Evolutionary conservation across 64 coral and sea anemone genomes (phyloP).

Genomic region (Montipora efflorescens): DNA sequence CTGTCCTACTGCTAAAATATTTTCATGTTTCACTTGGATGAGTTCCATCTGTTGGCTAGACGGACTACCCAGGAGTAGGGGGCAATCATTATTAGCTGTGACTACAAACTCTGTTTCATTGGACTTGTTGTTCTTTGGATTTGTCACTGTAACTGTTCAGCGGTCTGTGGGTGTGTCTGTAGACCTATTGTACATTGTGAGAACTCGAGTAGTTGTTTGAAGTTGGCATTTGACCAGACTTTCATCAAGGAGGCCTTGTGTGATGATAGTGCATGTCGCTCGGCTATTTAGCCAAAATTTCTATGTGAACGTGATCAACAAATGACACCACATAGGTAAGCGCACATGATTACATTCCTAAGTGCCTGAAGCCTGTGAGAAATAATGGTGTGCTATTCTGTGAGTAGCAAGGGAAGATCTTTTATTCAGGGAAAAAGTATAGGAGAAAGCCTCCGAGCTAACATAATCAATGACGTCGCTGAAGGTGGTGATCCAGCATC

Average conservation of each 20-base stretch:
- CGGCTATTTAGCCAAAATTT: neutral
- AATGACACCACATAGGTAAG: neutral
- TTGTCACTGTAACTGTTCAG: neutral
- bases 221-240: neutral
- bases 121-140: neutral
- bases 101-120: neutral
- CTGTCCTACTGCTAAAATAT: neutral
- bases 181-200: neutral
- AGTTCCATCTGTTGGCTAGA: neutral
- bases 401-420: constrained; percentile 29
- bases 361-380: neutral
- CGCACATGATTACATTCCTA: constrained; percentile 28
- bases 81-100: neutral
- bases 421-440: constrained; percentile 18
- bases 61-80: neutral
- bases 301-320: no score
- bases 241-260: neutral
- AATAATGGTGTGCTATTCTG: constrained; percentile 16
- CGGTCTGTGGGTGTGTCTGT: neutral
- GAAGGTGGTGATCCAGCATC: constrained; percentile 2
- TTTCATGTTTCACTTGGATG: neutral
- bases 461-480: constrained; percentile 10
- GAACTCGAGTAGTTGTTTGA: neutral
- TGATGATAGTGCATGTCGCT: neutral
- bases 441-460: constrained; percentile 23